Conservation (phyloP, 2,113 vertebrate species). For the Spheniscus mendiculus region DNA sequence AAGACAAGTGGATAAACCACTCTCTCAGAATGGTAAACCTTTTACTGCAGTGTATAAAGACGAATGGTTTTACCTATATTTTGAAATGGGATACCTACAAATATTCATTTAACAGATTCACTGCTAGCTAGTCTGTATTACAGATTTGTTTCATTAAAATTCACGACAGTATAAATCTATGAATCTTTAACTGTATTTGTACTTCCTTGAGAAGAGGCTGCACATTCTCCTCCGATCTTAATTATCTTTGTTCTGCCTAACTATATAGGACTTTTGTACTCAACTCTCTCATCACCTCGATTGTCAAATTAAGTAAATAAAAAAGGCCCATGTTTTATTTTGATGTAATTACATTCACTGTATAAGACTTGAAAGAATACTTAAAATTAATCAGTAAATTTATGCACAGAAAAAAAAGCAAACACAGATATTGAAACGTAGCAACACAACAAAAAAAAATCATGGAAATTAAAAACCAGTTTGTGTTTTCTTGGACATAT, state of each 20-base stretch:
- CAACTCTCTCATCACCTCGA: conserved; percentile 10
- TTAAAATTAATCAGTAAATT: conserved; percentile 64
- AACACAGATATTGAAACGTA: conserved; percentile 23
- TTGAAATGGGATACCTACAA: conserved; percentile 49
- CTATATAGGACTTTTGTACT: conserved; percentile 47
- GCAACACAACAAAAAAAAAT: background rate
- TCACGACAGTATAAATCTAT: conserved; percentile 61
- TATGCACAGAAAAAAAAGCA: conserved; percentile 38
- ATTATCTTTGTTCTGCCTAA: conserved; percentile 65
- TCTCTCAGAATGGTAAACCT: conserved; percentile 12
- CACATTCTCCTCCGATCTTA: conserved; percentile 34
- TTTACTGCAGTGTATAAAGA: conserved; percentile 47
- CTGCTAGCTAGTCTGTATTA: background rate
- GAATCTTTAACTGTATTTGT: conserved; percentile 58
- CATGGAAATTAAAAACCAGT: background rate
- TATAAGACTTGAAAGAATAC: conserved; percentile 40
- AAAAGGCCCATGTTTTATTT: conserved; percentile 43
- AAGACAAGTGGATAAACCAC: conserved; percentile 11
- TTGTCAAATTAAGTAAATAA: conserved; percentile 69
- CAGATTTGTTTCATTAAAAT: conserved; percentile 63
- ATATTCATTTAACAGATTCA: conserved; percentile 19
- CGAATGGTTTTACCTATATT: conserved; percentile 45
- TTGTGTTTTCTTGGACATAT: background rate
- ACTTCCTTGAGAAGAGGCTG: conserved; percentile 32
- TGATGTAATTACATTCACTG: conserved; percentile 62